Evolutionary conservation across 2,888 invertebrate genomes (phyloP).

Genomic region (Hydropsyche betteni): DNA sequence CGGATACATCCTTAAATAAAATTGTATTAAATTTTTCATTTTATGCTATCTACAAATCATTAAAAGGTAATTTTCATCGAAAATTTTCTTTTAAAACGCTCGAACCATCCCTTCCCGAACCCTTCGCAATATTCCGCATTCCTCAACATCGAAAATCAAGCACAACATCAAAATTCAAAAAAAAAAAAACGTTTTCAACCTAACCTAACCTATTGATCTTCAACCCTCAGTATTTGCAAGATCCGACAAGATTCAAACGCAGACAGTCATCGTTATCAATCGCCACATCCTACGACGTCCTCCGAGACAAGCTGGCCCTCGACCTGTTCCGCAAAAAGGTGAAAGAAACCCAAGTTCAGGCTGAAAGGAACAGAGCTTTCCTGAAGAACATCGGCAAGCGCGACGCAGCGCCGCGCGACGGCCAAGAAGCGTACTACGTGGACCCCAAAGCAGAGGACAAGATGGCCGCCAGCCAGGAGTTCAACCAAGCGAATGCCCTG

Average conservation of each 20-base stretch:
- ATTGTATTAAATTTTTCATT: no score
- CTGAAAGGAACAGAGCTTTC: slow-evolving; percentile 77
- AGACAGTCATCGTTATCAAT: slow-evolving; percentile 82
- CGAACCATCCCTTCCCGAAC: no score
- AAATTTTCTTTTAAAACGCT: no score
- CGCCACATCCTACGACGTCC: slow-evolving; percentile 86
- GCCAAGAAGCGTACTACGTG: slow-evolving; percentile 22
- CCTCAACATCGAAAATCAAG: no score
- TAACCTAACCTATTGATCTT: background rate
- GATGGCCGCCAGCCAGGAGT: slow-evolving; percentile 39
- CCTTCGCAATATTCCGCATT: no score
- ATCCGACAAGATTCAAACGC: slow-evolving; percentile 66
- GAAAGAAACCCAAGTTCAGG: slow-evolving; percentile 75
- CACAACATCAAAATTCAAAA: no score
- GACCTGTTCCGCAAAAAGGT: slow-evolving; percentile 86
- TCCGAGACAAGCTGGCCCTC: slow-evolving; percentile 80
- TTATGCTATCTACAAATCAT: no score
- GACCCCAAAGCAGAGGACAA: slow-evolving; percentile 43
- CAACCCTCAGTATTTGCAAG: slow-evolving; percentile 53
- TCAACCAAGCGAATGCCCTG: slow-evolving; percentile 10
- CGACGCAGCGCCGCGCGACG: slow-evolving; percentile 22
- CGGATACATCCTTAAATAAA: no score
- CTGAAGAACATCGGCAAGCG: slow-evolving; percentile 83
- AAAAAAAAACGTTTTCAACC: no score
- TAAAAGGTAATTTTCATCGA: no score